Evolutionary conservation across 1,140 invertebrate genomes (phyloP).

Genomic region (Diachasmimorpha longicaudata): DNA sequence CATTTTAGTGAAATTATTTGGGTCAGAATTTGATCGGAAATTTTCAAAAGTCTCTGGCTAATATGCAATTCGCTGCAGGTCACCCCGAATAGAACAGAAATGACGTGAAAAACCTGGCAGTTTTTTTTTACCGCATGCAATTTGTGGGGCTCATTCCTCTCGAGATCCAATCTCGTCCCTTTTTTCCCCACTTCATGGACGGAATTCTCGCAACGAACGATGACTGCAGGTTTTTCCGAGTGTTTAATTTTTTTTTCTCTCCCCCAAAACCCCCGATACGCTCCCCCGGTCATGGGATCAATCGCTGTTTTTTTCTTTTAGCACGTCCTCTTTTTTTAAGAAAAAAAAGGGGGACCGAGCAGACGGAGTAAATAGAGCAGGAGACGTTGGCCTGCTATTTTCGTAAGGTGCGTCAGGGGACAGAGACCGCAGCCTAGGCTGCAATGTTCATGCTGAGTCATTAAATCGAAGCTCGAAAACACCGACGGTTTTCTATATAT

Average conservation of each 20-base stretch:
- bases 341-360: neutral
- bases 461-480: neutral
- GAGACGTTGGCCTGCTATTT: neutral
- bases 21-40: no score
- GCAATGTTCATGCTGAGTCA: slow-evolving; percentile 5
- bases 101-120: no score
- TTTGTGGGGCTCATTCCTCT: no score
- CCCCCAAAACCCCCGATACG: neutral
- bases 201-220: neutral
- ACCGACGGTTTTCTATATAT: neutral
- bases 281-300: neutral
- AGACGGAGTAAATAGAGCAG: slow-evolving; percentile 9
- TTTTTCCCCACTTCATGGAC: neutral
- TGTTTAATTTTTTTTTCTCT: neutral
- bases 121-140: neutral
- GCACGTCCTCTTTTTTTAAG: neutral
- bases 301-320: neutral
- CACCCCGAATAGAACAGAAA: no score
- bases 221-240: neutral
- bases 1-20: no score
- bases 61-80: no score
- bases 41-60: no score
- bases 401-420: slow-evolving; percentile 18
- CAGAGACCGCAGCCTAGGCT: neutral
- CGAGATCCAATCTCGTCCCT: neutral